A percentile compares a stretch with the other conserved stretches of the same genome.
These are phyloP conservation scores for Battus philenor DNA, from an alignment of 1,140 invertebrate genomes.

Conservation along the genomic window DNA sequence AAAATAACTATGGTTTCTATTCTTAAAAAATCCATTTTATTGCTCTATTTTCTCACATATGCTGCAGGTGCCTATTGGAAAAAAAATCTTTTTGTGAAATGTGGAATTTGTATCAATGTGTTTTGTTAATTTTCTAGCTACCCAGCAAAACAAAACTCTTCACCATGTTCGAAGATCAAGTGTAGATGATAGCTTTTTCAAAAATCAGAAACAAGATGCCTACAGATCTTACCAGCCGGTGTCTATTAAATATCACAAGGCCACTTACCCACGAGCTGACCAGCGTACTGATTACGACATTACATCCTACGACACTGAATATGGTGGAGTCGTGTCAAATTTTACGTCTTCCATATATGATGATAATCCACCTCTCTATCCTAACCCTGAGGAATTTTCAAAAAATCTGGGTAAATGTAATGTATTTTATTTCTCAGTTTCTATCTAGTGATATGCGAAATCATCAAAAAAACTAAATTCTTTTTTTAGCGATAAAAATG, in stretches of 20 bases:
- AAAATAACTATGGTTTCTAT: no score
- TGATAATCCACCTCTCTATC: slow-evolving; percentile 63
- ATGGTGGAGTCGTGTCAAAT: slow-evolving; percentile 60
- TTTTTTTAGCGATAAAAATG: slow-evolving; percentile 1
- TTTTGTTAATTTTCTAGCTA: slow-evolving; percentile 33
- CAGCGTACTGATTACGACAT: slow-evolving; percentile 59
- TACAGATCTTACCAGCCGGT: slow-evolving; percentile 62
- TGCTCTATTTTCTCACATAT: slow-evolving; percentile 19
- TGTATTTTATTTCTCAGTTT: slow-evolving; percentile 3
- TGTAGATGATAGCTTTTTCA: slow-evolving; percentile 41
- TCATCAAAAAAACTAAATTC: not conserved
- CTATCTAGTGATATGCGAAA: not conserved
- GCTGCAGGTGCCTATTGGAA: slow-evolving; percentile 20
- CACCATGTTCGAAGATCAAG: slow-evolving; percentile 47
- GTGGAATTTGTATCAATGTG: slow-evolving; percentile 5
- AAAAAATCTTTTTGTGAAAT: slow-evolving; percentile 1
- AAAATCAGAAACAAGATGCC: slow-evolving; percentile 44
- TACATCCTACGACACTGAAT: slow-evolving; percentile 60
- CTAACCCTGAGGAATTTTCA: slow-evolving; percentile 59
- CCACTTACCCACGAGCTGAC: slow-evolving; percentile 45
- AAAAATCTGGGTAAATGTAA: slow-evolving; percentile 46
- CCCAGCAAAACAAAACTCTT: slow-evolving; percentile 48
- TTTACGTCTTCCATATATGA: slow-evolving; percentile 67
- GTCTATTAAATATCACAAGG: slow-evolving; percentile 50
- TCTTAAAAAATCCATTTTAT: no score